phyloP scores from a whole-genome alignment of 2,888 invertebrate genomes.

The Chrysolina haemoptera region DNA sequence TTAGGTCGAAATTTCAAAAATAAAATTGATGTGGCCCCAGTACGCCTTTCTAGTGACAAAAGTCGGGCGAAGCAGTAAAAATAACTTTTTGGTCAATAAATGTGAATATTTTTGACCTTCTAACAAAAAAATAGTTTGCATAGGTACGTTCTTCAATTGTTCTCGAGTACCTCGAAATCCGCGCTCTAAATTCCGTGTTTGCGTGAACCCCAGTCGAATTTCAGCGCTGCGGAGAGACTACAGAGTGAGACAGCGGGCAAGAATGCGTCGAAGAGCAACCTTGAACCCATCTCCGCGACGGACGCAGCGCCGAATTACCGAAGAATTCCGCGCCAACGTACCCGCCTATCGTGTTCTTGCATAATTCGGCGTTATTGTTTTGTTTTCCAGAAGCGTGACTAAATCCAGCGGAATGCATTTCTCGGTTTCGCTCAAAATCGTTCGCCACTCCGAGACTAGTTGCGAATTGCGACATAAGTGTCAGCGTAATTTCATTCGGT shows the following conservation, averaged over 20 bases:
- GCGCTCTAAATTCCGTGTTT: conserved; percentile 6
- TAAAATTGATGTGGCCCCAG: no score
- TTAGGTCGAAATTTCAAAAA: no score
- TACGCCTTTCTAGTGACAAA: no score
- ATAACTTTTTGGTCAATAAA: no score
- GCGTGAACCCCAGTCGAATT: neutral
- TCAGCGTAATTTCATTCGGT: conserved; percentile 8
- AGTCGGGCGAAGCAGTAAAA: no score
- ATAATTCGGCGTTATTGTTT: conserved; percentile 41
- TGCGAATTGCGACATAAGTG: conserved; percentile 19
- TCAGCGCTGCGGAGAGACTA: neutral
- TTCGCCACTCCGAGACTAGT: neutral
- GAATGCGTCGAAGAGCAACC: conserved; percentile 34
- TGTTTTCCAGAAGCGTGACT: conserved; percentile 32
- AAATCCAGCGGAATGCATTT: conserved; percentile 20
- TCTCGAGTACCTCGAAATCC: neutral
- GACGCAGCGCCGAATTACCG: conserved; percentile 35
- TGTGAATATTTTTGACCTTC: no score
- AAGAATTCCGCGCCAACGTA: conserved; percentile 32
- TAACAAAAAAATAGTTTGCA: no score
- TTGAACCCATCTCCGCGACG: conserved; percentile 42
- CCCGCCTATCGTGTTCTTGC: conserved; percentile 36
- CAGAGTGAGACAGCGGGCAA: neutral
- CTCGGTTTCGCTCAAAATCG: conserved; percentile 24
- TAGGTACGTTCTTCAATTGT: neutral